These are phyloP conservation scores for Rhodeus uyekii DNA, from an alignment of 2,797 vertebrate species.

Conservation along the genomic window DNA sequence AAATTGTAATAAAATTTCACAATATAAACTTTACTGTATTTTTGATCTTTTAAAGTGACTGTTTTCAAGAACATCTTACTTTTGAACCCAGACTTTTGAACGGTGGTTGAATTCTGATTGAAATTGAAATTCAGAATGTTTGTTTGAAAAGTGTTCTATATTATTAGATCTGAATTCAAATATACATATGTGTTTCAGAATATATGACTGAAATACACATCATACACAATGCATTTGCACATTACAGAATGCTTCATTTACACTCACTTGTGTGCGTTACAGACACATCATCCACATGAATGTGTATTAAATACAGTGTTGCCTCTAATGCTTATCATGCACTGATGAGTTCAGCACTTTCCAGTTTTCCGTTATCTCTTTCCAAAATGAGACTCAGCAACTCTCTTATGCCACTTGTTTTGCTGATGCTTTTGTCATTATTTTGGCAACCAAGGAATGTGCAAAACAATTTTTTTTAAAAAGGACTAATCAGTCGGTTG, in stretches of 20 bases:
- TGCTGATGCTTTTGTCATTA: background rate
- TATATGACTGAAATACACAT: background rate
- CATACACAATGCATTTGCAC: background rate
- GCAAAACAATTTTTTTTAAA: background rate
- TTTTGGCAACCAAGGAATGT: background rate
- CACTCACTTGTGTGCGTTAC: background rate
- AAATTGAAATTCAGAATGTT: background rate
- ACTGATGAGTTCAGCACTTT: conserved; percentile 10
- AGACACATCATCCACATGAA: background rate
- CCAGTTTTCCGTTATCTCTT: background rate
- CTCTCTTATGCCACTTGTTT: background rate
- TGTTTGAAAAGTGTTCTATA: background rate
- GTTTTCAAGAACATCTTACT: background rate
- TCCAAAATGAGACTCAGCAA: background rate
- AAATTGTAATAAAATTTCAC: background rate
- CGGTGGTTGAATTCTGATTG: background rate
- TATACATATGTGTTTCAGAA: background rate
- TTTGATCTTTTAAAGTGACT: background rate
- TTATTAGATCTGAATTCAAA: background rate
- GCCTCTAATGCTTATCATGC: background rate
- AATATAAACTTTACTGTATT: background rate
- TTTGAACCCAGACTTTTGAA: background rate
- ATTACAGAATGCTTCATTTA: background rate
- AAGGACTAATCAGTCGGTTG: background rate
- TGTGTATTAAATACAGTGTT: conserved; percentile 16